Evolutionary conservation across 2,888 invertebrate species (phyloP).

Genomic region (Xylocampa areola): DNA sequence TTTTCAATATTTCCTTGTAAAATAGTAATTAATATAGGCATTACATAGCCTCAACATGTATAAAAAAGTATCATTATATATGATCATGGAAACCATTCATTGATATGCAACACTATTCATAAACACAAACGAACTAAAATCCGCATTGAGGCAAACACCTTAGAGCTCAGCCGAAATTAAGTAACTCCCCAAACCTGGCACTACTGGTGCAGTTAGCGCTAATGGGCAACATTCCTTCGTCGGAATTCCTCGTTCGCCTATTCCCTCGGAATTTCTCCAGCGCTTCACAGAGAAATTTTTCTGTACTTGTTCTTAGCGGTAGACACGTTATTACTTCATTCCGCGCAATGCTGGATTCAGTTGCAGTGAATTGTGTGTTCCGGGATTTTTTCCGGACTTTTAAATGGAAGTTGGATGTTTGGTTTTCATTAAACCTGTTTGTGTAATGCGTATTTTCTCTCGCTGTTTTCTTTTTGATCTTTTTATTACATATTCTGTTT

Average conservation of each 20-base stretch:
- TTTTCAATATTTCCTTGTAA: no score
- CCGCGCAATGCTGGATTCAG: slow-evolving; percentile 38
- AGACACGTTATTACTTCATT: slow-evolving; percentile 56
- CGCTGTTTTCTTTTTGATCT: not conserved
- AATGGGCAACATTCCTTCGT: slow-evolving; percentile 70
- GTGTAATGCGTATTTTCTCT: not conserved
- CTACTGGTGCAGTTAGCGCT: slow-evolving; percentile 71
- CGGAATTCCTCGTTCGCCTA: slow-evolving; percentile 61
- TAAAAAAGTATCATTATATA: no score
- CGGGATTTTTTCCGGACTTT: slow-evolving; percentile 23
- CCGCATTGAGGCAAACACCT: slow-evolving; percentile 53
- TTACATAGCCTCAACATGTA: no score
- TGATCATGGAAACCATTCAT: slow-evolving; percentile 22
- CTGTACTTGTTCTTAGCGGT: slow-evolving; percentile 45
- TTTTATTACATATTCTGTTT: no score
- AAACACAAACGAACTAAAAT: slow-evolving; percentile 41
- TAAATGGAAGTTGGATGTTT: slow-evolving; percentile 10
- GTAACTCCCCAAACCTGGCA: slow-evolving; percentile 68
- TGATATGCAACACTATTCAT: slow-evolving; percentile 16
- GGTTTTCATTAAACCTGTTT: slow-evolving; percentile 5
- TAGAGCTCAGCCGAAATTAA: slow-evolving; percentile 68
- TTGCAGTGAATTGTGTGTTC: slow-evolving; percentile 16
- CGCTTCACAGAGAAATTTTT: slow-evolving; percentile 53
- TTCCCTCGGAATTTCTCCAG: slow-evolving; percentile 54
- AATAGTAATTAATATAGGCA: no score